Percentiles rank a stretch among this genome's conserved stretches.
Conservation (phyloP, 2,113 vertebrate species). For the Brachyhypopomus gauderio region DNA sequence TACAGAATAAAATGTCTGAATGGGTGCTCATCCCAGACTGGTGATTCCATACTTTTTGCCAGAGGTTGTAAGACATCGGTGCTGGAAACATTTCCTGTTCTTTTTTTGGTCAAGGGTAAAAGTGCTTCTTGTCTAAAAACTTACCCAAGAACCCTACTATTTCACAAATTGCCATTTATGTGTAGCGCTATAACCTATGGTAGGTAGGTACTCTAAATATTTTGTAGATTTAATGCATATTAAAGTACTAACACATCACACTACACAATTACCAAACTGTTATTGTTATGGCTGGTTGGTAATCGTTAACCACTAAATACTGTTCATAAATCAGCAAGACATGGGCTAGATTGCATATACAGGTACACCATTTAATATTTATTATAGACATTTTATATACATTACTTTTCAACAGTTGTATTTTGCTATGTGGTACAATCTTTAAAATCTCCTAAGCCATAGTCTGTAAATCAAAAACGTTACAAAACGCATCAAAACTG, state of each 20-base stretch:
- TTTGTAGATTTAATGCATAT: no score
- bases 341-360: constrained; percentile 70
- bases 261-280: background rate
- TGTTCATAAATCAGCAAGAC: constrained; percentile 20
- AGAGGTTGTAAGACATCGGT: no score
- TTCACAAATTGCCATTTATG: no score
- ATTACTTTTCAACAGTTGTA: constrained; percentile 92
- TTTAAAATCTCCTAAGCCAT: constrained; percentile 96
- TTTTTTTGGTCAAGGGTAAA: no score
- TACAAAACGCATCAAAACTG: constrained; percentile 97
- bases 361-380: constrained; percentile 99
- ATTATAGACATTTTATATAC: constrained; percentile 99
- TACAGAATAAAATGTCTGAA: no score
- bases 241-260: background rate
- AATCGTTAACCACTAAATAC: background rate
- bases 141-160: no score
- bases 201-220: no score
- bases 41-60: no score
- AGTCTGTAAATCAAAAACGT: constrained; percentile 92
- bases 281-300: background rate
- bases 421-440: constrained; percentile 95
- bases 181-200: no score
- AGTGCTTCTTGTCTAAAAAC: no score
- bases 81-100: no score
- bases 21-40: no score